phyloP scores from a whole-genome alignment of 1,140 invertebrate species.

The Diachasma alloeum region DNA sequence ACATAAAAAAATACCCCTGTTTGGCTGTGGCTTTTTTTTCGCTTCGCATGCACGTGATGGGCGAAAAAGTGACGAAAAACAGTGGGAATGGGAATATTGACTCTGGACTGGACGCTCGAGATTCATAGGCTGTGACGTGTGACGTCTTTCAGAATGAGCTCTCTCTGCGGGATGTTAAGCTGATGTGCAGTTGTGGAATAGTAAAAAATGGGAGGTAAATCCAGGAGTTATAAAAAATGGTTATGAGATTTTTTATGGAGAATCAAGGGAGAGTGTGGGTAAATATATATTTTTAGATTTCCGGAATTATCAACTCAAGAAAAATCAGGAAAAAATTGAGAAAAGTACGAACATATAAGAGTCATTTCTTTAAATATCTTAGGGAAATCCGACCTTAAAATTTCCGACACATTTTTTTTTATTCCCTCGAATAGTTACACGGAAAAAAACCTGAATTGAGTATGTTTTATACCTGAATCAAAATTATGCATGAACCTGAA shows the following conservation, averaged over 20 bases:
- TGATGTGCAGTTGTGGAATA: not conserved
- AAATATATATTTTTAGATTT: too few relatives aligned
- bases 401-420: too few relatives aligned
- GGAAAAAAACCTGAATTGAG: too few relatives aligned
- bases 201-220: constrained; percentile 14
- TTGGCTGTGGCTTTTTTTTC: not conserved
- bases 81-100: not conserved
- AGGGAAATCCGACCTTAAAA: too few relatives aligned
- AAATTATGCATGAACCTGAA: too few relatives aligned
- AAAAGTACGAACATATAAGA: too few relatives aligned
- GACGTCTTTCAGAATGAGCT: not conserved
- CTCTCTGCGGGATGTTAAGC: constrained; percentile 12
- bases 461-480: too few relatives aligned
- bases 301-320: too few relatives aligned
- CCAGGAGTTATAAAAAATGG: not conserved
- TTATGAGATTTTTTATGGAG: not conserved
- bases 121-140: constrained; percentile 19
- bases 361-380: too few relatives aligned
- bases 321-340: too few relatives aligned
- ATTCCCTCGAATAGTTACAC: too few relatives aligned
- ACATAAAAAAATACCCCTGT: constrained; percentile 10
- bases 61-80: not conserved
- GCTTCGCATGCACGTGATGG: not conserved
- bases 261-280: not conserved
- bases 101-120: constrained; percentile 4